Base-by-base conservation (phyloP, 2,113 vertebrate genomes). In the Esox niger region DNA sequence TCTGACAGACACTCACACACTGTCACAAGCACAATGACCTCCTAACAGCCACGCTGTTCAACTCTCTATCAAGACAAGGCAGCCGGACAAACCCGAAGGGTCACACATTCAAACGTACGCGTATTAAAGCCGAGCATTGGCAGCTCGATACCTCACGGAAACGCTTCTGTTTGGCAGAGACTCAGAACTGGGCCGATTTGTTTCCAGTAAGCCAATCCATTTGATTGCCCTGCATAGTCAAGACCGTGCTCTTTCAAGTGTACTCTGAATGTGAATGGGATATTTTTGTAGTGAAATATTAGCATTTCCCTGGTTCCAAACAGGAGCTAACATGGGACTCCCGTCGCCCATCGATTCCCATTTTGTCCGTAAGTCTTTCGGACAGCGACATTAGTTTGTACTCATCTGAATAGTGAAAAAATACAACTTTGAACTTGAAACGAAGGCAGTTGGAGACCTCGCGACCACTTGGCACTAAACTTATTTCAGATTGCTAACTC, bases 21-120 rank as follows among this genome's bases (percentile, higher is more conserved):
- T 85, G 85, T 88, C 83, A 87, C 71, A 82, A 84, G 69, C 83
- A 87, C 73, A 76, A 77, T 87, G 84, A 88, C 82, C 86, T 85
- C 80, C 77, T 84, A 83, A 81, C 78, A 78, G 70, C 59, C 33
- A 47, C 66, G n/a, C 38, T 43, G n/a, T 43, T 43, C 11, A 64
- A 65, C 58, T 79, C 76, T 79, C 66, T 62, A 69, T 82, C 66
- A 79, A 68, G 73, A 58, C 6, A 79, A 76, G 76, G 73, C 79
- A 72, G 49, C 46, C 6, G 31, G 43, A 55, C 66, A 35, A 47
- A 21, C 49, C 27, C 68, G 25, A 13, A 25, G 31, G 49, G 8
- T 49, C 63, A 54, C 62, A 58, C 23, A 52, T 47, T 64, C 64
- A 70, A 74, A 78, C 70, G 75, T 83, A 71, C 54, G 62, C 69